phyloP scores from a whole-genome alignment of 2,113 vertebrate species.

The Protomyctophum bolini region DNA sequence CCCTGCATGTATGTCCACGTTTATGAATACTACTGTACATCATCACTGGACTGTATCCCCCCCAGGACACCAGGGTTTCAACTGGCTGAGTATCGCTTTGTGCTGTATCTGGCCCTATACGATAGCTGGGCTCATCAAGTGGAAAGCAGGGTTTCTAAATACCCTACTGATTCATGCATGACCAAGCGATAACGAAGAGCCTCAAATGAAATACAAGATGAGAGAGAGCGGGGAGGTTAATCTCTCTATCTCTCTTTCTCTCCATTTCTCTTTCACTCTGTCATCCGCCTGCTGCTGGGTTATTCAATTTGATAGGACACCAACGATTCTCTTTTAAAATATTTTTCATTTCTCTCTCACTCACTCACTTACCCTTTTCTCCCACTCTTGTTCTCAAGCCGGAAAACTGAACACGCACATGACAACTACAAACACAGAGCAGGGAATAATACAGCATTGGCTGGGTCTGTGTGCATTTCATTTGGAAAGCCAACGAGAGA shows the following conservation, averaged over 20 bases:
- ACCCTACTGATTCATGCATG: not conserved
- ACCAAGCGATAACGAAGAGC: not conserved
- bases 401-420: too few species aligned
- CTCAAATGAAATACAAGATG: not conserved
- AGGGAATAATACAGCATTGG: not conserved
- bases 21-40: slow-evolving; percentile 29
- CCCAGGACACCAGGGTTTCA: slow-evolving; percentile 10
- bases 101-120: not conserved
- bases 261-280: not conserved
- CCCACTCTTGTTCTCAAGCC: not conserved
- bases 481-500: not conserved
- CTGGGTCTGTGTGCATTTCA: not conserved
- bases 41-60: slow-evolving; percentile 37
- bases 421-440: not conserved
- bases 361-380: not conserved
- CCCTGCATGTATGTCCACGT: slow-evolving; percentile 12
- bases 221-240: not conserved
- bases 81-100: slow-evolving; percentile 12
- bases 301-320: too few species aligned
- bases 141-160: slow-evolving; percentile 6
- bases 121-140: not conserved
- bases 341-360: too few species aligned
- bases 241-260: not conserved
- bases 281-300: not conserved
- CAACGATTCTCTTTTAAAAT: too few species aligned